These are phyloP conservation scores for Halichoeres trimaculatus DNA, from an alignment of 2,113 vertebrate species.

Conservation along the genomic window DNA sequence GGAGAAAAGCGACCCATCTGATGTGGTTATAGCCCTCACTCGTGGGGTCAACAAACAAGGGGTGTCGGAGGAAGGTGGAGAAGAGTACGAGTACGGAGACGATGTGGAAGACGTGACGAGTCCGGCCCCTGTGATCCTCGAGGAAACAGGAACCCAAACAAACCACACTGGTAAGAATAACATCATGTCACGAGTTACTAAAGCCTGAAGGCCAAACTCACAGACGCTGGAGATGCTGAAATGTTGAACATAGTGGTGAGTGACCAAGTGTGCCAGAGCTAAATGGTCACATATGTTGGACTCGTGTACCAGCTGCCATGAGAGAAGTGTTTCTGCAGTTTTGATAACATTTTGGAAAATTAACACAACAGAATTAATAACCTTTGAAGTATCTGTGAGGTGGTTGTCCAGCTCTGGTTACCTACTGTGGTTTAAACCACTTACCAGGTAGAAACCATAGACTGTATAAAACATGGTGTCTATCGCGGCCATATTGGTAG, in stretches of 20 bases:
- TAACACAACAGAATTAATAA: background rate
- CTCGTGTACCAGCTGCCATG: background rate
- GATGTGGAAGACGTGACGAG: conserved; percentile 14
- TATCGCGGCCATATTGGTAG: too few relatives aligned
- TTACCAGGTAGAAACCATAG: too few relatives aligned
- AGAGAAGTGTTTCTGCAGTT: background rate
- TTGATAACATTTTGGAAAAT: background rate
- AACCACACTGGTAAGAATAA: conserved; percentile 71
- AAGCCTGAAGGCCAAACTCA: conserved; percentile 22
- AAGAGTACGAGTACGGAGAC: conserved; percentile 41
- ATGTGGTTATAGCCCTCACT: background rate
- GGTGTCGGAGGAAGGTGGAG: conserved; percentile 37
- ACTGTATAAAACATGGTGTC: too few relatives aligned
- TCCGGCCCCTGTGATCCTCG: conserved; percentile 18
- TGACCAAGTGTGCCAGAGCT: conserved; percentile 26
- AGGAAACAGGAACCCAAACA: conserved; percentile 3
- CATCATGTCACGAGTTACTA: background rate
- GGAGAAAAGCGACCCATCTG: conserved; percentile 23
- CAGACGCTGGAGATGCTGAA: conserved; percentile 27
- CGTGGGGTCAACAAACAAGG: conserved; percentile 13
- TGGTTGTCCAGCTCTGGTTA: too few relatives aligned
- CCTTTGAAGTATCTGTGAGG: too few relatives aligned
- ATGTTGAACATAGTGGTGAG: background rate
- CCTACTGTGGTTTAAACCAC: too few relatives aligned
- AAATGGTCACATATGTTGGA: conserved; percentile 15